A percentile compares a stretch with the other conserved stretches of the same genome.
Evolutionary conservation across 92 coral and sea anemone genomes (phyloP).

Genomic region (Pocillopora grandis): DNA sequence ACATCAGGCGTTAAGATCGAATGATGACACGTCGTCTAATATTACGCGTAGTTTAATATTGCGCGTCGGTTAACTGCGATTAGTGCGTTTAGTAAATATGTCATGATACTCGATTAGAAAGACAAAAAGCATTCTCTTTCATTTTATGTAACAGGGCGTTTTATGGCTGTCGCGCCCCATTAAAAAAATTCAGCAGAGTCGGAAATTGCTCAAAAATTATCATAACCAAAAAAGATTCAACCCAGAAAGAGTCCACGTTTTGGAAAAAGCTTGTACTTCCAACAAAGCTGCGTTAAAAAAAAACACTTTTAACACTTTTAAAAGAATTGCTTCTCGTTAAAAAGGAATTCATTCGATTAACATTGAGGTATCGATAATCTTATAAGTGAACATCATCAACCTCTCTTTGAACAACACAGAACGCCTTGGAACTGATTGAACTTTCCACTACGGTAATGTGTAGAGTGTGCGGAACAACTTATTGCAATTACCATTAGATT

Average conservation of each 20-base stretch:
- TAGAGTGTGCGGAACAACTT: too few species aligned
- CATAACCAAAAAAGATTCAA: too few species aligned
- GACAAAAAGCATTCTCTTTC: not conserved
- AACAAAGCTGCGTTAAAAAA: not conserved
- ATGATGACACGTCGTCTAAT: too few species aligned
- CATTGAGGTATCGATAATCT: not conserved
- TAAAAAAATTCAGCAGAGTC: not conserved
- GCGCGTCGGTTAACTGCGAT: too few species aligned
- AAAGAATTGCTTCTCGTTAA: not conserved
- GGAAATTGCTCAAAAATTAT: too few species aligned
- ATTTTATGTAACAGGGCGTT: not conserved
- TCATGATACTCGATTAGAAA: conserved; percentile 15
- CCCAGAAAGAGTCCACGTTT: too few species aligned
- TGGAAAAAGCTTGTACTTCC: too few species aligned
- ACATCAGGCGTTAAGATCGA: too few species aligned
- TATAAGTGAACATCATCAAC: not conserved
- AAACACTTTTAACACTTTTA: not conserved
- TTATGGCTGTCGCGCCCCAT: not conserved
- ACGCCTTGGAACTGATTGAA: not conserved
- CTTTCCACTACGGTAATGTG: too few species aligned
- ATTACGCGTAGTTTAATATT: too few species aligned
- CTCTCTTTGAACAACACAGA: not conserved
- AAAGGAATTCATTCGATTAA: not conserved
- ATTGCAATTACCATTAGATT: too few species aligned
- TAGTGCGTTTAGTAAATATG: too few species aligned